Evolutionary conservation across 2,797 vertebrate genomes (phyloP).

Genomic region (Enteromius mattozi): DNA sequence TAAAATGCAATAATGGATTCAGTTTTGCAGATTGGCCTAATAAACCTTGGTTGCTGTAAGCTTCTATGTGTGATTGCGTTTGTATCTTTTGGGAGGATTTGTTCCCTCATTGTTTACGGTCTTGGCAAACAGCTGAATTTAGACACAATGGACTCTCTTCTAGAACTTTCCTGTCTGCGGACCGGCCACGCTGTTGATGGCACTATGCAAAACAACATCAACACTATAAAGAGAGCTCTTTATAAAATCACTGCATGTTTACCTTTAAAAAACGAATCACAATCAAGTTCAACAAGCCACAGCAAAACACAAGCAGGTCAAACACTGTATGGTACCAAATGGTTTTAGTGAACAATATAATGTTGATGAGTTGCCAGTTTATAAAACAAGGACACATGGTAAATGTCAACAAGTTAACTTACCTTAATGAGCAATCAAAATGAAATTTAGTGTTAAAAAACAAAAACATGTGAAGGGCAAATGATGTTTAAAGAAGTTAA

Average conservation of each 20-base stretch:
- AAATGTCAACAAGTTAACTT: constrained; percentile 47
- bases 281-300: constrained; percentile 42
- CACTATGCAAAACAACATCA: constrained; percentile 16
- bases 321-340: constrained; percentile 32
- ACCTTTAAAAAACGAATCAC: constrained; percentile 28
- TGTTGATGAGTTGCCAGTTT: constrained; percentile 50
- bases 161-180: constrained; percentile 27
- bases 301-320: constrained; percentile 47
- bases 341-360: constrained; percentile 54
- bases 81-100: background rate
- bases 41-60: constrained; percentile 13
- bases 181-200: constrained; percentile 11
- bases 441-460: constrained; percentile 44
- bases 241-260: constrained; percentile 15
- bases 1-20: constrained; percentile 30
- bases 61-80: background rate
- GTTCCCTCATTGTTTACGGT: constrained; percentile 6
- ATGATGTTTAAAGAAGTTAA: constrained; percentile 31
- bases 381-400: constrained; percentile 38
- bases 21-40: background rate
- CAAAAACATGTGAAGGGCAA: constrained; percentile 59
- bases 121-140: constrained; percentile 19
- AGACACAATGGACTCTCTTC: constrained; percentile 38
- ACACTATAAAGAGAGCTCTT: constrained; percentile 9
- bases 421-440: constrained; percentile 44